Base-by-base conservation (phyloP, 2,113 vertebrate species). In the Calonectris borealis region DNA sequence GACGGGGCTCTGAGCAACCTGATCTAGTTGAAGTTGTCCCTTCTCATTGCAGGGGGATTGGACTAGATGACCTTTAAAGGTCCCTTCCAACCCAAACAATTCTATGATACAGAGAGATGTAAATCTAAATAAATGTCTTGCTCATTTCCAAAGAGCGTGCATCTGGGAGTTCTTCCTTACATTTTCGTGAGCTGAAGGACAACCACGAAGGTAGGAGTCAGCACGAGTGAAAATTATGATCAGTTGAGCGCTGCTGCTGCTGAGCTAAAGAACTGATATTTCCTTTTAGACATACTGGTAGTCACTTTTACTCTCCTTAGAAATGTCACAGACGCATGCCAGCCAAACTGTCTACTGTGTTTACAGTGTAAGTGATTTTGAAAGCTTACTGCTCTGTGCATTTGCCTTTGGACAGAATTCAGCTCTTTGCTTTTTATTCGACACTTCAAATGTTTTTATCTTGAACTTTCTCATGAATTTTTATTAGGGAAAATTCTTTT, bases 391-490 rank as follows among this genome's bases (percentile, higher is more conserved):
- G 49, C 64, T 86, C 49, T 18, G 20, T 48, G 77, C 31, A 2
- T 79, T 95, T 95, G 73, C 48, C 81, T 94, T 87, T 93, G 90
- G 88, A 94, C n/a, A 86, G 71, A 62, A 90, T 90, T 94, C 61
- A 88, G 60, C 77, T 78, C 38, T 46, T 78, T 51, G 71, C 27
- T 42, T 89, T 86, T 48, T 64, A 14, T 81, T 92, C 87, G 95
- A 91, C 71, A 80, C 81, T 71, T 96, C 79, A 55, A 40, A 62
- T 91, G 34, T 76, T 94, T 91, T 83, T 64, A 54, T 86, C 83
- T 92, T 85, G 49, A 90, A 86, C 79, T 87, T 93, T 86, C 86
- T 92, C 79, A 86, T 96, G 81, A 91, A 87, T 96, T 96, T 95
- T 94, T 82, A 93, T 84, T 86, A 83, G 44, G 66, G 44, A 42